These are phyloP conservation scores for Pelecanus crispus DNA, from an alignment of 2,113 vertebrate species.

Conservation along the genomic window DNA sequence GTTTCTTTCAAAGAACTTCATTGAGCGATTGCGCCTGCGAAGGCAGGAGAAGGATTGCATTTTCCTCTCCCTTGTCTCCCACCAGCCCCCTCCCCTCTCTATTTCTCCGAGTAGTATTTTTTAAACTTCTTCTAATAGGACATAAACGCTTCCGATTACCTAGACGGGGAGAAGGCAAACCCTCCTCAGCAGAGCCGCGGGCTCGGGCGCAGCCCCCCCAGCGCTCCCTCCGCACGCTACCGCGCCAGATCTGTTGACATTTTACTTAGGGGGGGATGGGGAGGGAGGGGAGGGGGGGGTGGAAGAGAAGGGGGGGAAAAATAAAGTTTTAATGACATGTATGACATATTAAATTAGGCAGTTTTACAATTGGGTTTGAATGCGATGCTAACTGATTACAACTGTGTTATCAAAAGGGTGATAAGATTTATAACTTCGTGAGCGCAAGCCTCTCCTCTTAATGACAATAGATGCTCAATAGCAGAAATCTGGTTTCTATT, in stretches of 20 bases:
- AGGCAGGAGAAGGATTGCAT: background rate
- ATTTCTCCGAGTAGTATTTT: background rate
- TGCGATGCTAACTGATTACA: conserved; percentile 74
- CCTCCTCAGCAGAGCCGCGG: background rate
- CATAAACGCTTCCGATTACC: conserved; percentile 42
- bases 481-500: conserved; percentile 71
- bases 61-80: background rate
- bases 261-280: background rate
- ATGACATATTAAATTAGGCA: conserved; percentile 74
- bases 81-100: background rate
- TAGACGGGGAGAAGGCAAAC: conserved; percentile 1
- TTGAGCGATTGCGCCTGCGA: conserved; percentile 39
- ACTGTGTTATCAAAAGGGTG: conserved; percentile 76
- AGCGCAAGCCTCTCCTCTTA: conserved; percentile 68
- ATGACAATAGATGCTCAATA: conserved; percentile 65
- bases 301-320: background rate
- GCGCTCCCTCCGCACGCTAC: background rate
- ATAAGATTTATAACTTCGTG: conserved; percentile 76
- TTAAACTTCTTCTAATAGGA: background rate
- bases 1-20: conserved; percentile 71
- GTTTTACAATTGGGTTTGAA: conserved; percentile 73
- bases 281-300: background rate
- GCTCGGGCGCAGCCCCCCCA: background rate
- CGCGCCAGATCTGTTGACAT: conserved; percentile 46
- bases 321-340: conserved; percentile 72